Evolutionary conservation across 2,888 invertebrate genomes (phyloP), one percentile per base, ranked within the genome.

Genomic region (Coenonympha arcania): DNA sequence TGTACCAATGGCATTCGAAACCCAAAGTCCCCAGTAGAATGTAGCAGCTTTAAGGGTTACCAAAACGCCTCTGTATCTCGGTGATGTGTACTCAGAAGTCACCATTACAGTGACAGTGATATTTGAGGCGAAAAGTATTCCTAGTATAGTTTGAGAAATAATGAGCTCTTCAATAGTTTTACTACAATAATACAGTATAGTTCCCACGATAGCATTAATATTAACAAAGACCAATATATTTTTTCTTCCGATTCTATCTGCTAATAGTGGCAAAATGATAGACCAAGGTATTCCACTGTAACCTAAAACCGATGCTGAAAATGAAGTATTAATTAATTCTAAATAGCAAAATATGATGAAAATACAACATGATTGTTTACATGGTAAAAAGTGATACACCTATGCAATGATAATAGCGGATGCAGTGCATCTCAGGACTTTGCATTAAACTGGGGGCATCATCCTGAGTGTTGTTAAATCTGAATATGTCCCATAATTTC

Each of bases 1-100:
- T 0, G 64, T 62, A 0, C 63, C 65, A 6, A 63, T 52, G 4
- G 55, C 55, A 31, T 57, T 60, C 2, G 58, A 31, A 3, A 49
- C 22, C 57, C 56, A 58, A 16, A 60, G 30, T 6, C 58, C 58
- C 57, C 58, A 58, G n/a, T 48, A 53, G 16, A 52, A 54, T 1
- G 48, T 48, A 6, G 58, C 58, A 5, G 57, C 50, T 43, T 58
- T 60, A 0, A 52, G 16, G 2, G 55, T 51, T 24, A 60, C 16
- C 30, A 60, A 56, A 20, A 60, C 18, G 4, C 58, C 58, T 34
- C 58, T 42, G 20, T 58, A 57, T 28, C 48, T 39, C 2, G 54
- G 50, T 9, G 59, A 57, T 0, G 55, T 48, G 16, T 58, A 58
- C 47, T 58, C 58, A 8, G 55, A 52, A 20, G 54, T 26, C 8